Evolutionary conservation across 64 coral and sea anemone species (phyloP), one percentile per base, ranked within the genome.

Genomic region (Dendrophyllia cribrosa): DNA sequence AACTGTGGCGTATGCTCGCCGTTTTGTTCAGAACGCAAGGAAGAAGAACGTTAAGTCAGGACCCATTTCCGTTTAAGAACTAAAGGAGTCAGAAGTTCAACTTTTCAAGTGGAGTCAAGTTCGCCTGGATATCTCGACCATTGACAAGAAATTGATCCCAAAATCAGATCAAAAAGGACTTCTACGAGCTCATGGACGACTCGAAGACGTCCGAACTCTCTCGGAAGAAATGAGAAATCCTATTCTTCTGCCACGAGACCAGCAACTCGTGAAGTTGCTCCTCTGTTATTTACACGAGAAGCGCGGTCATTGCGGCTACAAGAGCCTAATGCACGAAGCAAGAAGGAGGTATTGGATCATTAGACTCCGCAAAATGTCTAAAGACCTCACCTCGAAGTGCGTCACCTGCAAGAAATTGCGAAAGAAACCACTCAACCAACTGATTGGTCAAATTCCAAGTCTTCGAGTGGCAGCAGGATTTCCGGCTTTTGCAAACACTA

Each of bases 261-360:
- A 86, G 13, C 83, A 20, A 3, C 24, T 86, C 15, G 83, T 86
- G 15, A 47, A n/a, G n/a, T n/a, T n/a, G n/a, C n/a, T n/a, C n/a
- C n/a, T n/a, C n/a, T n/a, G n/a, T n/a, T n/a, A n/a, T n/a, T n/a
- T n/a, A n/a, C n/a, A n/a, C 20, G 24, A 88, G 46, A 71, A 3
- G 26, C 71, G 71, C 10, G 67, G 86, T 21, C 86, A n/a, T n/a
- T n/a, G n/a, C n/a, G n/a, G n/a, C n/a, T n/a, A 88, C 9, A 46
- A 88, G 51, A 88, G 51, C 2, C 49, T 88, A 24, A 64, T 93
- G 34, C 75, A 93, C 47, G 91, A 93, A 26, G 44, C 85, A n/a
- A 78, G 91, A 17, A 81, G 74, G 9, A 87, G 68, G 23, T 88
- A 56, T 21, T 88, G 84, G 71, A 88, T 88, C 71, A 56, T 51